Percentiles rank a stretch among this genome's conserved stretches.
Conservation (phyloP, 2,888 invertebrate genomes). For the Cosmia pyralina region DNA sequence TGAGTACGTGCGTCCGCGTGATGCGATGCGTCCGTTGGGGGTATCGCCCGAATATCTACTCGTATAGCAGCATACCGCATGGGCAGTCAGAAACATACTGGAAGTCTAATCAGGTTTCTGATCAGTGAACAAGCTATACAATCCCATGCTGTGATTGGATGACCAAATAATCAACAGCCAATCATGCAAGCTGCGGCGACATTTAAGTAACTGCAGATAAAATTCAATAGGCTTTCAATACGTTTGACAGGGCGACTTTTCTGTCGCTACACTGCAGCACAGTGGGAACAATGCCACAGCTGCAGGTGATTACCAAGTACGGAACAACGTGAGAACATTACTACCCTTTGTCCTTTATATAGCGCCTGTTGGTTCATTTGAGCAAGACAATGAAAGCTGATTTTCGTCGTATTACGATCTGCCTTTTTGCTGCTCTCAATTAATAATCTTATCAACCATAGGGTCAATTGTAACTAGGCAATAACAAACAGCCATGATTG, state of each 20-base stretch:
- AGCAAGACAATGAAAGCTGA: conserved; percentile 2
- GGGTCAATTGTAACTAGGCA: background rate
- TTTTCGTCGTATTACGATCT: background rate
- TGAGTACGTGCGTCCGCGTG: conserved; percentile 23
- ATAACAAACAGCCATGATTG: background rate
- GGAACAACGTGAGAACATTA: conserved; percentile 12
- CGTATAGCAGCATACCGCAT: background rate
- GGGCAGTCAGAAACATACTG: background rate
- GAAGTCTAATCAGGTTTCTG: background rate
- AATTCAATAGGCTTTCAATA: conserved; percentile 20
- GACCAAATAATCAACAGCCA: background rate
- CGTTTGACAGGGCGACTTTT: conserved; percentile 9
- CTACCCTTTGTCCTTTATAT: conserved; percentile 26
- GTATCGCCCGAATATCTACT: conserved; percentile 26
- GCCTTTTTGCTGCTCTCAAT: too few species aligned
- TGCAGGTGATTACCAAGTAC: conserved; percentile 28
- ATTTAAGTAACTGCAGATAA: background rate
- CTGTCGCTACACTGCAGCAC: background rate
- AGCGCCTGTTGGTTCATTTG: background rate
- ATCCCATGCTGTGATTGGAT: background rate
- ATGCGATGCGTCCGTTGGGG: conserved; percentile 30
- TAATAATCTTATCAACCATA: background rate
- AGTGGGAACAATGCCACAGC: conserved; percentile 18
- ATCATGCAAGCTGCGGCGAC: background rate
- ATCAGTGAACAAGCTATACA: background rate